Evolutionary conservation across 2,113 vertebrate genomes (phyloP).

Genomic region (Protomyctophum bolini): DNA sequence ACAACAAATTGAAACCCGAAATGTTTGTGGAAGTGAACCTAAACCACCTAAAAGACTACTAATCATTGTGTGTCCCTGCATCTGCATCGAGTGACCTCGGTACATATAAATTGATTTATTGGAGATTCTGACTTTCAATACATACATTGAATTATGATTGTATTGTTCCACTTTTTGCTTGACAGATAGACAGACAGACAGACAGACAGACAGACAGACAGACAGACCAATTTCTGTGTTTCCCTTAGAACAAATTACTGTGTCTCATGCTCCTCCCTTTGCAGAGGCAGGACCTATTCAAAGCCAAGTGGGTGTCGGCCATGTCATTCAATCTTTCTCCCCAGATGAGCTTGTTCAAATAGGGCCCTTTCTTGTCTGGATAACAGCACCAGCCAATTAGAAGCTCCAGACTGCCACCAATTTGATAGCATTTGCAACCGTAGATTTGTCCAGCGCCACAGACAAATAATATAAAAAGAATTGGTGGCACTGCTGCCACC

Average conservation of each 20-base stretch:
- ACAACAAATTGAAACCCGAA: constrained; percentile 41
- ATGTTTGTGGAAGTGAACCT: not conserved
- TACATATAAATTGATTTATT: too few relatives aligned
- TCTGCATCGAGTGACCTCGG: too few relatives aligned
- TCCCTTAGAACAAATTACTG: constrained; percentile 65
- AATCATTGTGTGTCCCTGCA: too few relatives aligned
- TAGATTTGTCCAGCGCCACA: too few relatives aligned
- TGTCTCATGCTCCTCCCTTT: constrained; percentile 59
- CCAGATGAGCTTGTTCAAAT: constrained; percentile 79
- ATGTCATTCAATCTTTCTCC: constrained; percentile 65
- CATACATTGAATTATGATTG: too few relatives aligned
- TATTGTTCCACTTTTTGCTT: too few relatives aligned
- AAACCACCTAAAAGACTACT: too few relatives aligned
- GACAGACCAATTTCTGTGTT: constrained; percentile 62
- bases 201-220: constrained; percentile 46
- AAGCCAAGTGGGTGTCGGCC: constrained; percentile 61
- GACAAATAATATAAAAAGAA: too few relatives aligned
- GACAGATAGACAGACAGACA: not conserved
- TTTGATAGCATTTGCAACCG: too few relatives aligned
- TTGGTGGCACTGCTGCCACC: too few relatives aligned
- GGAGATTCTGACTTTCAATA: too few relatives aligned
- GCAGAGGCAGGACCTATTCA: constrained; percentile 66
- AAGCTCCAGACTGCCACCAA: too few relatives aligned
- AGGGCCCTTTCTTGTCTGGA: constrained; percentile 63
- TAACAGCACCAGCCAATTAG: constrained; percentile 47